These are phyloP conservation scores for Digitonthophagus gazella DNA, from an alignment of 2,888 invertebrate genomes.

Conservation along the genomic window DNA sequence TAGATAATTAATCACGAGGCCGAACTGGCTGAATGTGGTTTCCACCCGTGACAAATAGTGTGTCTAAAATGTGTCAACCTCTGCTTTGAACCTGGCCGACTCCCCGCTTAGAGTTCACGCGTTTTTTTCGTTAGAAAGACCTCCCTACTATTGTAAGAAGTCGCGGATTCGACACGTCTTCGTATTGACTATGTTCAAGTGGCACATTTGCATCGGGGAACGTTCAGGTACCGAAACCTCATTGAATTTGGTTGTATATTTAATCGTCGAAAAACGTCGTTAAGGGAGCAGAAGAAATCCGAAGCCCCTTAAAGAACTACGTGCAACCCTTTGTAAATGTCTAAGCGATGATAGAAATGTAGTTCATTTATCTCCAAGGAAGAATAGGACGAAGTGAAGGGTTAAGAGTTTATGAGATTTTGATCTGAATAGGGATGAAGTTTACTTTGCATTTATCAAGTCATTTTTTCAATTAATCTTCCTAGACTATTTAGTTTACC, in stretches of 20 bases:
- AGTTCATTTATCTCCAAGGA: not conserved
- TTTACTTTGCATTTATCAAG: not conserved
- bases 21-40: slow-evolving; percentile 43
- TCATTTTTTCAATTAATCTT: not conserved
- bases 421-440: not conserved
- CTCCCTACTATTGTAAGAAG: slow-evolving; percentile 43
- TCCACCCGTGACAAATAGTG: slow-evolving; percentile 47
- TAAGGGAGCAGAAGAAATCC: not conserved
- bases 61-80: slow-evolving; percentile 47
- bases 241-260: not conserved
- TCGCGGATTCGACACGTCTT: slow-evolving; percentile 40
- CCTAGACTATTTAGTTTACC: not conserved
- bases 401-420: not conserved
- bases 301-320: not conserved
- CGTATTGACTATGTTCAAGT: slow-evolving; percentile 39
- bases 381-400: not conserved
- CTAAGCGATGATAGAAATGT: not conserved
- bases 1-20: slow-evolving; percentile 46
- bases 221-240: not conserved
- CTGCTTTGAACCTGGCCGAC: slow-evolving; percentile 36
- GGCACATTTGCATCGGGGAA: slow-evolving; percentile 27
- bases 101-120: slow-evolving; percentile 36
- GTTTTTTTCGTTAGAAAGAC: slow-evolving; percentile 38
- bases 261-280: not conserved
- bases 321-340: not conserved